phyloP scores from a whole-genome alignment of 2,888 invertebrate species.

The Spisula subtruncata region DNA sequence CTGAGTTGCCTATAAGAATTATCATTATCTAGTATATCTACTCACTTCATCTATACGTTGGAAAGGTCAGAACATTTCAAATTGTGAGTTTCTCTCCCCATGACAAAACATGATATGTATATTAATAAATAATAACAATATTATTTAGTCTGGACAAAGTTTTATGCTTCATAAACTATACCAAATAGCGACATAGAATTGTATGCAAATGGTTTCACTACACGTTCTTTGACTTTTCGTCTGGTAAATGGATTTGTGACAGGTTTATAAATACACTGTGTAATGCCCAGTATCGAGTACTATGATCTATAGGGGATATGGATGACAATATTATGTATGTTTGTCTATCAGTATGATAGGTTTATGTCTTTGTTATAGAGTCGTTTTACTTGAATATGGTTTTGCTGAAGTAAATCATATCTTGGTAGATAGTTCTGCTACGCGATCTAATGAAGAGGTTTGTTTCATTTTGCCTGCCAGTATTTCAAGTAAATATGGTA shows the following conservation, averaged over 20 bases:
- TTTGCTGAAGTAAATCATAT: neutral
- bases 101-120: neutral
- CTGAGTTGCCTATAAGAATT: no score
- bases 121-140: neutral
- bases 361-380: neutral
- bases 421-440: neutral
- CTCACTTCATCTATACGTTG: no score
- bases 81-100: no score
- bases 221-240: neutral
- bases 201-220: neutral
- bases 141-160: neutral
- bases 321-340: neutral
- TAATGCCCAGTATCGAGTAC: neutral
- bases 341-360: neutral
- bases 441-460: neutral
- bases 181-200: neutral
- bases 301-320: neutral
- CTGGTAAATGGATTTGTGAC: conserved; percentile 16
- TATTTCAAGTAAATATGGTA: neutral
- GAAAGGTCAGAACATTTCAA: no score
- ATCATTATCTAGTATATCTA: no score
- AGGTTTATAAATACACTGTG: conserved; percentile 1
- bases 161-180: neutral
- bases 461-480: neutral
- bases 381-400: neutral